Base-by-base conservation (phyloP, 2,797 vertebrate genomes). In the Spinus olivaceus region DNA sequence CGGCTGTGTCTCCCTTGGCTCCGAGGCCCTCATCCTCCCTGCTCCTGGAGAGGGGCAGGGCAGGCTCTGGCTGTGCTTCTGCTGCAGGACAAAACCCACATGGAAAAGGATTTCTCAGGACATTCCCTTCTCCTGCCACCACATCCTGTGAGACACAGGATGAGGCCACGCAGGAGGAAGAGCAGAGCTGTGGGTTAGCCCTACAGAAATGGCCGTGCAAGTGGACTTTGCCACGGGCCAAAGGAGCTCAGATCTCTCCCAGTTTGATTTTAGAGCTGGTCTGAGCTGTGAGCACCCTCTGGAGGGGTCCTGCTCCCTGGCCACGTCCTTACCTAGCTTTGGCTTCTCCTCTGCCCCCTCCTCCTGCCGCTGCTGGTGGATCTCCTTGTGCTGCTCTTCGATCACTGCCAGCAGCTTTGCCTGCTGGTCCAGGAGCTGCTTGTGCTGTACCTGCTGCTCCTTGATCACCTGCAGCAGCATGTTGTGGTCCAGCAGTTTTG, bases 381-480 rank as follows among this genome's bases (percentile, higher is more conserved):
- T 99, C 97, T 99, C 99, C 97, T 99, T 99, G 98, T 99, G 99
- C 90, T 99, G 99, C 93, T 99, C 99, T 80, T 99, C 98, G 5
- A 99, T 99, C 33, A 99, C 99, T 0, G 98, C 99, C 82, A 99
- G 97, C 19, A 99, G 98, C 92, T 99, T 99, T 71, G 99, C 99
- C 97, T 99, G 99, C 97, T 99, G 99, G 96, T 99, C 99, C 19
- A 99, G 97, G 24, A 99, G 98, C 80, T 99, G 98, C 98, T 99
- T 99, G 54, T 99, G 99, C 96, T 99, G 99, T 83, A 98, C 98
- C 90, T 99, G 99, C 97, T 99, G 99, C 89, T 99, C 98, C 78
- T 99, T 98, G 95, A 99, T 99, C 90, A 99, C 99, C 97, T 99
- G 98, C 95, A 99, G 98, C 39, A 99, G 98, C 86, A 99, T 60